Conservation (phyloP, 2,113 vertebrate genomes). For the Clarias gariepinus region DNA sequence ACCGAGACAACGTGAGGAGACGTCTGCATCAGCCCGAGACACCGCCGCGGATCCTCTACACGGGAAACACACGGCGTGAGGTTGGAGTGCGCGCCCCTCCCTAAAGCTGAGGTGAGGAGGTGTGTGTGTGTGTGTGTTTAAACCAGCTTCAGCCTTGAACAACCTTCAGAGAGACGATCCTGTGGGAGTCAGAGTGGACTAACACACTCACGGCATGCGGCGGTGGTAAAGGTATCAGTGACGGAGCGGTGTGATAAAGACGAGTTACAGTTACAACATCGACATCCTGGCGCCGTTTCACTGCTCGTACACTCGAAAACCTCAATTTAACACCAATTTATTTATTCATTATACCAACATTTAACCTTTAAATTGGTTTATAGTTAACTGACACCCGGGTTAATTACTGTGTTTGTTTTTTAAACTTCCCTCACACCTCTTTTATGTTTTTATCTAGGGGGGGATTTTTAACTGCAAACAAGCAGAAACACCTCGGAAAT, state of each 20-base stretch:
- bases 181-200: background rate
- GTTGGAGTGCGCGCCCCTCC: background rate
- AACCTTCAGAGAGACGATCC: background rate
- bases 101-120: background rate
- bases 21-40: conserved; percentile 58
- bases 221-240: background rate
- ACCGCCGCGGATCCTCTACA: conserved; percentile 38
- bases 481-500: background rate
- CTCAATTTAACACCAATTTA: background rate
- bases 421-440: too few species aligned
- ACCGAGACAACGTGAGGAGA: conserved; percentile 61
- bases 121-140: background rate
- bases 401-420: too few species aligned
- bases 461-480: background rate
- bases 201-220: background rate
- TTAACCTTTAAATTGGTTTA: background rate
- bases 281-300: background rate
- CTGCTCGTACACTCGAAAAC: background rate
- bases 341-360: background rate
- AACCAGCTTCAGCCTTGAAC: too few species aligned
- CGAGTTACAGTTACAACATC: background rate
- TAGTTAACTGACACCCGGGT: background rate
- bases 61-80: background rate
- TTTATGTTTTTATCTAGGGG: background rate
- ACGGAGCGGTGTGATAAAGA: too few species aligned